Evolutionary conservation across 2,888 invertebrate genomes (phyloP), one percentile per base, ranked within the genome.

Genomic region (Trichopria drosophilae): DNA sequence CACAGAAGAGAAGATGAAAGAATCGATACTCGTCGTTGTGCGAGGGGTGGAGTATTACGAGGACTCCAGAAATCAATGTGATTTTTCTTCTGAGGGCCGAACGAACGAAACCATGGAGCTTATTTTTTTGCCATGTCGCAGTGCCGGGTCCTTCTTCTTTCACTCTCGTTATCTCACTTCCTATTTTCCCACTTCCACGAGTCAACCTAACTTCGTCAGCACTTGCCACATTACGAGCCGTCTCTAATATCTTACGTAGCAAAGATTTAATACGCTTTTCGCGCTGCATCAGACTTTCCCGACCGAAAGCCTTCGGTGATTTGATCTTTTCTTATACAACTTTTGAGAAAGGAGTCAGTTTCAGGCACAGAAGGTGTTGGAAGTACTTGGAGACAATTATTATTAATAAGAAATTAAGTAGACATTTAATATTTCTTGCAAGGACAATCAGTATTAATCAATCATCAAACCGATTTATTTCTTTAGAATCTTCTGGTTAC

Each of bases 141-240:
- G 29, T 18, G n/a, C n/a, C n/a, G n/a, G n/a, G n/a, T n/a, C n/a
- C 16, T 20, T 24, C 26, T 10, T 24, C 18, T 39, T 12, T 24
- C 36, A 36, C 20, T 32, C 36, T 23, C 48, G 18, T 24, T 26
- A 34, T n/a, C 39, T 28, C n/a, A n/a, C n/a, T 39, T 24, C 10
- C 5, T 7, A 16, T 23, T 23, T 20, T 36, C n/a, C 15, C 9
- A 6, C 6, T 23, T n/a, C n/a, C n/a, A n/a, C n/a, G 32, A n/a
- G 12, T 12, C 23, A 35, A 39, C 15, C 31, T 18, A 20, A 46
- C 28, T 39, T 9, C 39, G 60, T 62, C 62, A 62, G 62, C 62
- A 59, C 51, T 61, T 46, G 55, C 55, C 50, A 55, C 59, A 60
- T 60, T 62, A 57, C 60, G 22, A 37, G 43, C 47, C 19, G 55